phyloP scores from a whole-genome alignment of 2,888 invertebrate genomes.

The Melangyna quadrimaculata region DNA sequence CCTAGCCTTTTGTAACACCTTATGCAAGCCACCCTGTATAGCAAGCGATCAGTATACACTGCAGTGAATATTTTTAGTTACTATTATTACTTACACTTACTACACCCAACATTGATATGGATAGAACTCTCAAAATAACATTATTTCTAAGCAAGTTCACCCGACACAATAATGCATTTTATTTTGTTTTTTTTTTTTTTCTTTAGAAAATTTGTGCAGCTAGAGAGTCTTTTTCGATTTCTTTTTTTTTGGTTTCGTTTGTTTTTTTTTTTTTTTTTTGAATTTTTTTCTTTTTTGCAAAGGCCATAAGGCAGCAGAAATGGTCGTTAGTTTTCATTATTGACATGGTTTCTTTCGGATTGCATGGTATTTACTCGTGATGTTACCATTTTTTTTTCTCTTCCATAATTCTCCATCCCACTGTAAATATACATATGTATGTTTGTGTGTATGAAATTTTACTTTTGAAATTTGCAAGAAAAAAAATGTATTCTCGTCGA shows the following conservation, averaged over 20 bases:
- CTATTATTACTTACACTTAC: too few relatives aligned
- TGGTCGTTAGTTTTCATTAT: constrained; percentile 36
- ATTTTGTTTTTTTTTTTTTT: not conserved
- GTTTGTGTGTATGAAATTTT: not conserved
- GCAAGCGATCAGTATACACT: too few relatives aligned
- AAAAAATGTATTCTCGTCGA: not conserved
- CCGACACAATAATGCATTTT: not conserved
- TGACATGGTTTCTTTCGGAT: constrained; percentile 2
- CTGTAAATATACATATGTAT: not conserved
- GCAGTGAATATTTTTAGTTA: too few relatives aligned
- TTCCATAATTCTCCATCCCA: not conserved
- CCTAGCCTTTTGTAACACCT: too few relatives aligned
- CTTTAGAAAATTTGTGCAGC: not conserved
- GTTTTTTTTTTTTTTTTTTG: not conserved
- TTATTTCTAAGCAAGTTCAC: too few relatives aligned
- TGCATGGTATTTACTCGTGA: not conserved
- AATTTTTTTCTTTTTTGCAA: not conserved
- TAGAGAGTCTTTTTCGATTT: not conserved
- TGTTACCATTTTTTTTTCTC: not conserved
- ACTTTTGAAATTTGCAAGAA: not conserved
- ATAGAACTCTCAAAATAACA: too few relatives aligned
- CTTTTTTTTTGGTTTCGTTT: not conserved
- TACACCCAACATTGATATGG: too few relatives aligned
- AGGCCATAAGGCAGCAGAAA: constrained; percentile 16
- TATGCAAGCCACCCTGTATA: too few relatives aligned